A percentile compares a stretch with the other conserved stretches of the same genome.
Evolutionary conservation across 2,113 vertebrate species (phyloP).

Genomic region (Pseudopodoces humilis): DNA sequence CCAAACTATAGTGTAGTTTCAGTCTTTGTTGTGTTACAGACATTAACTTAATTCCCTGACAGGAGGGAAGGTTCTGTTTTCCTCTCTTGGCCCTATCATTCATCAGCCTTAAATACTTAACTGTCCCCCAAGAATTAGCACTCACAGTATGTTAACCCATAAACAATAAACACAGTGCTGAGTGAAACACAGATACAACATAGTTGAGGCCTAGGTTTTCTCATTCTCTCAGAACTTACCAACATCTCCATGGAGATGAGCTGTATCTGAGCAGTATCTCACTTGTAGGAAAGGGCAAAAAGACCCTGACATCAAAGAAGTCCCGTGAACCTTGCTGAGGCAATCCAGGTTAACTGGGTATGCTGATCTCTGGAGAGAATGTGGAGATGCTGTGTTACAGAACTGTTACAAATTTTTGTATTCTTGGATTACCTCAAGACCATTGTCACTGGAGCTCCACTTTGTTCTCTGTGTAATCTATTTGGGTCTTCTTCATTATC

Average conservation of each 20-base stretch:
- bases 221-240: neutral
- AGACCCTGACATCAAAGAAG: neutral
- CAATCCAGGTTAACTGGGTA: neutral
- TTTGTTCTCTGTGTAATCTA: neutral
- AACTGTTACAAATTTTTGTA: neutral
- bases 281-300: neutral
- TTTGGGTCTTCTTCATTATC: neutral
- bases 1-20: neutral
- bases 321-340: neutral
- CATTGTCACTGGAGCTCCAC: neutral
- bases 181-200: neutral
- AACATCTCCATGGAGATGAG: neutral
- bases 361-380: neutral
- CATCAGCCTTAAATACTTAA: neutral
- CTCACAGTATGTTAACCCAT: neutral
- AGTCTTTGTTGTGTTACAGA: neutral
- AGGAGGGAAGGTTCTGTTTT: neutral
- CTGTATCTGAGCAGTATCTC: neutral
- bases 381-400: neutral
- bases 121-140: neutral
- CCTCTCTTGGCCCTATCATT: neutral
- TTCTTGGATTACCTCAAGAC: neutral
- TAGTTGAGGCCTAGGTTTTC: neutral
- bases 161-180: neutral
- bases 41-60: neutral